phyloP scores from a whole-genome alignment of 2,797 vertebrate species.

The Catharus ustulatus region DNA sequence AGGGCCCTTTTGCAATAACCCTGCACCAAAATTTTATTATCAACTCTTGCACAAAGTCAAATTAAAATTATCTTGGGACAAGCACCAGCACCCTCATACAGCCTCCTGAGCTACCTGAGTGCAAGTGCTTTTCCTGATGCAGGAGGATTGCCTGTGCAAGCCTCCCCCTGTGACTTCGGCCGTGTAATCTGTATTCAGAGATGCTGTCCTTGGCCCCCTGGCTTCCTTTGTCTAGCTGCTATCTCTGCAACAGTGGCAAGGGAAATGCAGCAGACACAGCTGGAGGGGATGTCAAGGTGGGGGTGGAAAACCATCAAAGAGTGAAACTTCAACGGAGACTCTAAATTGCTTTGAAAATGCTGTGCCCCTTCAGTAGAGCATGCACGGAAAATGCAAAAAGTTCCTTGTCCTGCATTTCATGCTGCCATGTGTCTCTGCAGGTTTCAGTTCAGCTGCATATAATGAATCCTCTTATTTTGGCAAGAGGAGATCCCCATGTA shows the following conservation, averaged over 20 bases:
- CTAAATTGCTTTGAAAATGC: neutral
- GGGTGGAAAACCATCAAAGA: neutral
- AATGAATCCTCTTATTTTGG: neutral
- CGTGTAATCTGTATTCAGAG: neutral
- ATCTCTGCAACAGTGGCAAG: neutral
- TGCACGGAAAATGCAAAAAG: accelerated
- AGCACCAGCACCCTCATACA: neutral
- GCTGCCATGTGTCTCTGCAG: neutral
- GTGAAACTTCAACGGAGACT: neutral
- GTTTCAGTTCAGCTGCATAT: neutral
- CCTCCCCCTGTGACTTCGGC: neutral
- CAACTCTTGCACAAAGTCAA: neutral
- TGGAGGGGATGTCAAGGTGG: neutral
- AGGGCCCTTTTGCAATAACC: neutral
- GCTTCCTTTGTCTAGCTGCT: neutral
- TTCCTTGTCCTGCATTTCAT: neutral
- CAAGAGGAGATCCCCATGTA: neutral
- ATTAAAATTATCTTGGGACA: neutral
- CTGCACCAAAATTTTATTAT: neutral
- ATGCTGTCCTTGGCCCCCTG: neutral
- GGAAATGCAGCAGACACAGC: slow-evolving; percentile 45
- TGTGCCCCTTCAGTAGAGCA: neutral
- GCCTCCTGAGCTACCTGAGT: neutral
- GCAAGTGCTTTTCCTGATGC: neutral
- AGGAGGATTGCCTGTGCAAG: neutral